phyloP scores from a whole-genome alignment of 92 coral and sea anemone species.

The Epizoanthus ramosus region DNA sequence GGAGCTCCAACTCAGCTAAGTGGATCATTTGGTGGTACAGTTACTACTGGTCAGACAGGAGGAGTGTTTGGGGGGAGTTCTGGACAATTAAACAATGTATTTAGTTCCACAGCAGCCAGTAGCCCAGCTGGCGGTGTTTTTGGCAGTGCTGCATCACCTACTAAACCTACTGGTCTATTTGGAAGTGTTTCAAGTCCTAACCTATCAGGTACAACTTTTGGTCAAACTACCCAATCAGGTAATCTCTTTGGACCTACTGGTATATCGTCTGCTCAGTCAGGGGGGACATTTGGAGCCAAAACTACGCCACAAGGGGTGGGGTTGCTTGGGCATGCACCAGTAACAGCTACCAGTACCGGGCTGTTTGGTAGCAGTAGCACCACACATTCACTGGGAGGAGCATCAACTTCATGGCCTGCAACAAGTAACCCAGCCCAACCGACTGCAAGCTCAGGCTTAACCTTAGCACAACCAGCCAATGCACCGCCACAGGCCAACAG shows the following conservation, averaged over 20 bases:
- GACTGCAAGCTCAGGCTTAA: background rate
- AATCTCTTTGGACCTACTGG: slow-evolving; percentile 44
- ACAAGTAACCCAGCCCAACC: slow-evolving; percentile 5
- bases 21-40: slow-evolving; percentile 15
- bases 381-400: slow-evolving; percentile 27
- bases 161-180: slow-evolving; percentile 39
- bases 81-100: slow-evolving; percentile 1
- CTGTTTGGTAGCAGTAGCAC: slow-evolving; percentile 25
- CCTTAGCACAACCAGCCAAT: slow-evolving; percentile 9
- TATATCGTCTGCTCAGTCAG: slow-evolving; percentile 30
- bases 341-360: slow-evolving; percentile 22
- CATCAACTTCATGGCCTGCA: background rate
- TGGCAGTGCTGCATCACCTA: slow-evolving; percentile 49
- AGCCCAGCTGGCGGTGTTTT: slow-evolving; percentile 41
- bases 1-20: background rate
- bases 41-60: slow-evolving; percentile 27
- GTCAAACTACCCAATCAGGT: slow-evolving; percentile 31
- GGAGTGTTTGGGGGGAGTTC: slow-evolving; percentile 33
- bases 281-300: slow-evolving; percentile 39
- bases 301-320: slow-evolving; percentile 32
- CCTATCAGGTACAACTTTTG: slow-evolving; percentile 2
- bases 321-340: slow-evolving; percentile 47
- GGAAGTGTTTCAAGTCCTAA: slow-evolving; percentile 15
- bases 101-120: slow-evolving; percentile 27
- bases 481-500: slow-evolving; percentile 15